Evolutionary conservation across 1,140 invertebrate genomes (phyloP).

Genomic region (Drosophila parvula): DNA sequence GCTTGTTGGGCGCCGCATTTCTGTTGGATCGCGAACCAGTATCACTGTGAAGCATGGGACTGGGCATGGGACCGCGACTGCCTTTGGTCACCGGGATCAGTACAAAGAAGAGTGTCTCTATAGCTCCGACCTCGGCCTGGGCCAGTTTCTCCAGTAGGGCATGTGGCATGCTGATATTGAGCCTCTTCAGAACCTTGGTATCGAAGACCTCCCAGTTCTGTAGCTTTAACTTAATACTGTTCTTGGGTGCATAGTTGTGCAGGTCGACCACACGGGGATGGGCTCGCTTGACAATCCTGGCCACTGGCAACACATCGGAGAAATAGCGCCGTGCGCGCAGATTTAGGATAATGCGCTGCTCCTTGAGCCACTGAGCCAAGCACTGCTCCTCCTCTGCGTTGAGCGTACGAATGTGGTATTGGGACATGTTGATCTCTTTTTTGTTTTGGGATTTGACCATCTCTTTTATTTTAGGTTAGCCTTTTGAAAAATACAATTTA

Average conservation of each 20-base stretch:
- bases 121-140: constrained; percentile 86
- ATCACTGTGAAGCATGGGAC: not conserved
- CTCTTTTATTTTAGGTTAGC: constrained; percentile 8
- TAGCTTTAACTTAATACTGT: constrained; percentile 87
- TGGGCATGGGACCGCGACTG: constrained; percentile 10
- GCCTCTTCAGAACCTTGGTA: constrained; percentile 88
- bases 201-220: constrained; percentile 91
- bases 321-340: constrained; percentile 53
- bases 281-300: constrained; percentile 88
- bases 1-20: not conserved
- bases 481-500: constrained; percentile 17
- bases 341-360: constrained; percentile 86
- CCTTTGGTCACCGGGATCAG: constrained; percentile 61
- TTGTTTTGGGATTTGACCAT: constrained; percentile 20
- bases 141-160: constrained; percentile 87
- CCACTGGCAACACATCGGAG: constrained; percentile 89
- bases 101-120: constrained; percentile 87
- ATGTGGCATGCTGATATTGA: constrained; percentile 86
- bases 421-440: constrained; percentile 8
- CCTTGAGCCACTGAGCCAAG: constrained; percentile 86
- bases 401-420: constrained; percentile 16
- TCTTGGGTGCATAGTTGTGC: constrained; percentile 89
- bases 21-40: not conserved
- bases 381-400: constrained; percentile 31
- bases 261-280: constrained; percentile 89